Evolutionary conservation across 2,888 invertebrate species (phyloP).

Genomic region (Cosmopolites sordidus): DNA sequence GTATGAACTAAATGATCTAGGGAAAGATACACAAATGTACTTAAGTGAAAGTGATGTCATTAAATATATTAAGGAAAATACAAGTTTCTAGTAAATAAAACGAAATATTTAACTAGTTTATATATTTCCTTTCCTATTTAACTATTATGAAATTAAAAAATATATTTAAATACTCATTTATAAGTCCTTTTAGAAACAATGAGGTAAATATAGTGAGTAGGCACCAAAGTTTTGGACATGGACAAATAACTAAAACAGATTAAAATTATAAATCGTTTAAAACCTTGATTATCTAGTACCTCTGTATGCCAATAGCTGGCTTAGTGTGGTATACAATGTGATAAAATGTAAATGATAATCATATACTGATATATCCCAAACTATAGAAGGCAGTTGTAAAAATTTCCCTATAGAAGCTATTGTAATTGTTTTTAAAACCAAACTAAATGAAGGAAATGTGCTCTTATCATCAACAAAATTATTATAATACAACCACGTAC

Average conservation of each 20-base stretch:
- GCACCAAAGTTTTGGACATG: slow-evolving; percentile 38
- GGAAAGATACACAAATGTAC: slow-evolving; percentile 36
- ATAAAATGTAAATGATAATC: slow-evolving; percentile 57
- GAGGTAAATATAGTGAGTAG: slow-evolving; percentile 36
- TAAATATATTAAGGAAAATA: slow-evolving; percentile 36
- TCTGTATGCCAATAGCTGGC: slow-evolving; percentile 61
- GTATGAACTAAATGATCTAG: slow-evolving; percentile 55
- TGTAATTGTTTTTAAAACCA: slow-evolving; percentile 52
- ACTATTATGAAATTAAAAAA: not conserved
- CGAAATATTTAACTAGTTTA: not conserved
- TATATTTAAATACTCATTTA: slow-evolving; percentile 5
- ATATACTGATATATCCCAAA: slow-evolving; percentile 55
- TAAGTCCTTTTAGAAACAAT: slow-evolving; percentile 27
- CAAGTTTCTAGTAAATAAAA: slow-evolving; percentile 11
- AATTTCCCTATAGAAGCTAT: slow-evolving; percentile 59
- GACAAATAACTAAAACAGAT: slow-evolving; percentile 30
- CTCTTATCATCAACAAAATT: not conserved
- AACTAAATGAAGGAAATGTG: slow-evolving; percentile 35
- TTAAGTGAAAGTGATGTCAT: slow-evolving; percentile 40
- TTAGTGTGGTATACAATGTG: slow-evolving; percentile 60
- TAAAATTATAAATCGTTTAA: no score
- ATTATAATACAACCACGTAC: slow-evolving; percentile 34
- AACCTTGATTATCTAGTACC: slow-evolving; percentile 53
- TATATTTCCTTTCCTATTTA: not conserved
- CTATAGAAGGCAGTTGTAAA: slow-evolving; percentile 58